Evolutionary conservation across 2,888 invertebrate species (phyloP).

Genomic region (Ptychoptera contaminata): DNA sequence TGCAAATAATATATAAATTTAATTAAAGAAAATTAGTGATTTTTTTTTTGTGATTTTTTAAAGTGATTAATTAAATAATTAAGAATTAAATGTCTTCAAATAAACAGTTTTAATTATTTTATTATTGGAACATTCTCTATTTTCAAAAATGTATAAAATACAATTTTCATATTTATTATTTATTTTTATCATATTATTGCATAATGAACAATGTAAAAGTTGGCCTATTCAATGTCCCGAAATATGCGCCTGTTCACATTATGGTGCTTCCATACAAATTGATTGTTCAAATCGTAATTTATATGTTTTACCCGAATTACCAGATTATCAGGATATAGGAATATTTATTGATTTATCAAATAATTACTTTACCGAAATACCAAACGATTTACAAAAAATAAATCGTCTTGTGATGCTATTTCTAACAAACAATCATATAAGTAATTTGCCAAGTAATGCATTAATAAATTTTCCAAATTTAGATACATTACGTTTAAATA

Average conservation of each 20-base stretch:
- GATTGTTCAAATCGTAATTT: conserved; percentile 18
- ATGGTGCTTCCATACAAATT: conserved; percentile 23
- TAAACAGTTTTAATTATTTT: conserved; percentile 31
- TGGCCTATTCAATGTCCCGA: conserved; percentile 18
- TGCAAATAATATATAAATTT: too few relatives aligned
- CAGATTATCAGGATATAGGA: conserved; percentile 31
- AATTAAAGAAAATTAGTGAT: too few relatives aligned
- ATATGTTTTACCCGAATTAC: conserved; percentile 17
- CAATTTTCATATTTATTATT: too few relatives aligned
- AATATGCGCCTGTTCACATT: conserved; percentile 23
- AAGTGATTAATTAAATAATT: too few relatives aligned
- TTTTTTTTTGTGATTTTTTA: too few relatives aligned
- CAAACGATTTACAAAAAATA: conserved; percentile 34
- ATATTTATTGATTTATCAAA: conserved; percentile 41
- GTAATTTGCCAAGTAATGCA: conserved; percentile 32
- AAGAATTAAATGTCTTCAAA: conserved; percentile 24
- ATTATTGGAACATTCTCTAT: conserved; percentile 17
- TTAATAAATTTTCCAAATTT: conserved; percentile 39
- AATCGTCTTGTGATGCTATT: conserved; percentile 36
- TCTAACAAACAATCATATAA: conserved; percentile 37
- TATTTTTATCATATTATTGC: neutral
- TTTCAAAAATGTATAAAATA: too few relatives aligned
- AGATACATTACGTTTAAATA: conserved; percentile 42
- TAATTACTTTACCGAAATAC: conserved; percentile 42
- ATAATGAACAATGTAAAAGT: conserved; percentile 2